Base-by-base conservation (phyloP, 2,797 vertebrate species). In the Gallirallus australis region DNA sequence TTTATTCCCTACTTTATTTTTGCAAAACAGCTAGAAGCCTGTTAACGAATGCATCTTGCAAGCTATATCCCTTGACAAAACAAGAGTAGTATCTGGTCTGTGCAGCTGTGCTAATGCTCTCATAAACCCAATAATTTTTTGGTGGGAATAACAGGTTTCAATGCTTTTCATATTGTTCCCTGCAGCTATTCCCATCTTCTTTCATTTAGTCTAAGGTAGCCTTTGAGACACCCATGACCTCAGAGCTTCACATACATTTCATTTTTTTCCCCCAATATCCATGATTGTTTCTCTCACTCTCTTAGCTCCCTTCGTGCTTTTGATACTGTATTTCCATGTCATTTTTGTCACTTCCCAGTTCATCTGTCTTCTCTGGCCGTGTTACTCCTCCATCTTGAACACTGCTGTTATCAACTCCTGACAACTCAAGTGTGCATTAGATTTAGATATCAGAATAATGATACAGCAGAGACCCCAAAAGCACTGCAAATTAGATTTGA, bases 401-500 rank as follows among this genome's bases (percentile, higher is more conserved):
- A 37, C 19, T 84, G 68, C 56, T 82, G n/a, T 45, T 82, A 63
- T 18, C 82, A 76, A 60, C 56, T 89, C 31, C 35, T 61, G 68
- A 65, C 37, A 54, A 39, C 45, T 80, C 40, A 80, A 88, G 56
- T 6, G 53, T 47, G 33, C 53, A 10, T 85, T 91, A 70, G 40
- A 78, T 87, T 64, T 87, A 90, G 83, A 57, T 90, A 86, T 65
- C 57, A 76, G 11, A 50, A 9, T 64, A 91, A 95, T 50, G 61
- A 60, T 71, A 63, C 91, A 90, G 27, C 50, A 35, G 89, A 53
- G 86, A 85, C 56, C 80, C 47, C 56, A 91, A 90, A 94, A 94
- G 31, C 35, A 45, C 69, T 5, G 11, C 65, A 94, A 94, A 94
- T 91, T 86, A 78, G 57, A 87, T 95, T 78, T 94, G 53, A 80